Evolutionary conservation across 2,113 vertebrate species (phyloP).

Genomic region (Percina caprodes): DNA sequence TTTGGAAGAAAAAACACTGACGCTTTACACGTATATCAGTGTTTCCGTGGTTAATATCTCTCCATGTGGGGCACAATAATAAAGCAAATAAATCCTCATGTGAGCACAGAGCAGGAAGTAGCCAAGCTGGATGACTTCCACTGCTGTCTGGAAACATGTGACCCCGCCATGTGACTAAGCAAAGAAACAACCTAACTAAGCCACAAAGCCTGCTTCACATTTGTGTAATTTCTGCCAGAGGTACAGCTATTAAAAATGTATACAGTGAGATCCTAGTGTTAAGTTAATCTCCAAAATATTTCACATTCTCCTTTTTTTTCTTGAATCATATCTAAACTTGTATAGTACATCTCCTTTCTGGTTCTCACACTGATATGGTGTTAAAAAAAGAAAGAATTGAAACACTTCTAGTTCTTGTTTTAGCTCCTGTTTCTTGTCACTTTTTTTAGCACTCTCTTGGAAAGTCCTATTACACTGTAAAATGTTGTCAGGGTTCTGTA

Average conservation of each 20-base stretch:
- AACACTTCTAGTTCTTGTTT: background rate
- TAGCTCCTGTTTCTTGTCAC: background rate
- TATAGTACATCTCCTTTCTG: background rate
- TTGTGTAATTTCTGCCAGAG: constrained; percentile 29
- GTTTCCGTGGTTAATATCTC: constrained; percentile 58
- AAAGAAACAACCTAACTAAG: constrained; percentile 14
- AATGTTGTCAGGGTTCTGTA: background rate
- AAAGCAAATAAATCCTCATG: constrained; percentile 73
- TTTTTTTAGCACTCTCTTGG: background rate
- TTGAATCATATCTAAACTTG: constrained; percentile 8
- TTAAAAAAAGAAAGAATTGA: constrained; percentile 1
- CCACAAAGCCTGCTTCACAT: constrained; percentile 55
- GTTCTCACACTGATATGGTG: background rate
- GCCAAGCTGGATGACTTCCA: constrained; percentile 55
- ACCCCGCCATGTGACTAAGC: constrained; percentile 71
- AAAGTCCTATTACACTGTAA: background rate
- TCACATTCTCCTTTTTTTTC: constrained; percentile 1
- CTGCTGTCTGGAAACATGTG: constrained; percentile 69
- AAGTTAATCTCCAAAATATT: constrained; percentile 30
- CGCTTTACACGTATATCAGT: constrained; percentile 2
- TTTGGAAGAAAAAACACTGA: background rate
- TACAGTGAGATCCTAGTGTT: constrained; percentile 23
- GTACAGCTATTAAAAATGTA: constrained; percentile 28
- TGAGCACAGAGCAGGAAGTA: constrained; percentile 75
- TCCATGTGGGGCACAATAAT: constrained; percentile 34